A percentile compares a stretch with the other conserved stretches of the same genome.
Conservation (phyloP, 2,113 vertebrate species). For the Cyanistes caeruleus region DNA sequence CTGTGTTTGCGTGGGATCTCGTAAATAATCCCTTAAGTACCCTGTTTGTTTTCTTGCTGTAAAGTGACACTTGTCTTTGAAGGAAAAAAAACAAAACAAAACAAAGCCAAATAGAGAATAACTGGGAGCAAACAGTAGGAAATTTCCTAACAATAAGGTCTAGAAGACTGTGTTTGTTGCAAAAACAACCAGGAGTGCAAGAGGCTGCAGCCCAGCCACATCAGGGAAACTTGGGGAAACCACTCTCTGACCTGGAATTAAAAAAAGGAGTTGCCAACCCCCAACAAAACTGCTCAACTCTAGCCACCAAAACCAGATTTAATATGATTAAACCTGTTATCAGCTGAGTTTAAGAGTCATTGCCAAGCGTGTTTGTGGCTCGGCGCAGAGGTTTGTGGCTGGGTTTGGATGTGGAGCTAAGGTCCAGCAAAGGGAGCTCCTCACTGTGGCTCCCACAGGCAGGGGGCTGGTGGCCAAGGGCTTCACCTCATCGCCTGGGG, state of each 20-base stretch:
- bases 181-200: not conserved
- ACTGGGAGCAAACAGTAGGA: not conserved
- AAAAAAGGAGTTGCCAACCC: not conserved
- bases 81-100: not conserved
- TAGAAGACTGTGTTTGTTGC: not conserved
- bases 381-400: not conserved
- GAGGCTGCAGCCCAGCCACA: not conserved
- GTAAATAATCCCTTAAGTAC: not conserved
- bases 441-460: not conserved
- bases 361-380: not conserved
- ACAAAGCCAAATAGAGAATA: constrained; percentile 30
- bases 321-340: not conserved
- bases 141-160: constrained; percentile 16
- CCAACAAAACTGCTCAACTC: not conserved
- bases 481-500: not conserved
- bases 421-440: not conserved
- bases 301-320: not conserved
- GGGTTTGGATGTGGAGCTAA: not conserved
- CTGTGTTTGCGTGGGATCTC: not conserved
- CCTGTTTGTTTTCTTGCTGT: constrained; percentile 34
- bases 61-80: constrained; percentile 40
- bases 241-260: not conserved
- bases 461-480: not conserved
- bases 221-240: not conserved
- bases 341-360: not conserved